Percentiles rank a stretch among this genome's conserved stretches.
phyloP scores from a whole-genome alignment of 2,797 vertebrate genomes.

The Decapterus maruadsi region DNA sequence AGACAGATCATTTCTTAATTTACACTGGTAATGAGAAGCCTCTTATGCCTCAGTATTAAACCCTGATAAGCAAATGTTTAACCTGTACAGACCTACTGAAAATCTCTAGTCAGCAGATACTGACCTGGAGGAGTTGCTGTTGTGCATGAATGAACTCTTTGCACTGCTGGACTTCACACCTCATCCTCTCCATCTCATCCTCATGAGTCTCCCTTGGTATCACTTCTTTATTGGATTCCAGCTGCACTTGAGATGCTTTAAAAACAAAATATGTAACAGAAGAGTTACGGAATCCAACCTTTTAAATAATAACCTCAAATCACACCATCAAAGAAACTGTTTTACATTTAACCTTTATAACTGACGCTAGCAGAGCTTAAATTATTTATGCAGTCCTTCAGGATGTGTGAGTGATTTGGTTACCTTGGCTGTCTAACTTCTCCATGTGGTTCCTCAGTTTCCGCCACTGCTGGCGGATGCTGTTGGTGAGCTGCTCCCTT shows the following conservation, averaged over 20 bases:
- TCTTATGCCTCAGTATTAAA: background rate
- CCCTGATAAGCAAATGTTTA: background rate
- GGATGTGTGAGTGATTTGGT: too few relatives aligned
- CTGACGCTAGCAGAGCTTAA: background rate
- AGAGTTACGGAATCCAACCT: too few relatives aligned
- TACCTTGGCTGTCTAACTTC: conserved; percentile 95
- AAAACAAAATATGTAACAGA: conserved; percentile 15
- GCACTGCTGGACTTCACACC: conserved; percentile 93
- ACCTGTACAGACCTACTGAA: background rate
- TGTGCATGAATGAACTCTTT: conserved; percentile 97
- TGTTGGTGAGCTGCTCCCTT: conserved; percentile 95
- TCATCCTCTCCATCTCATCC: conserved; percentile 91
- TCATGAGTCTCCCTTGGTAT: conserved; percentile 92
- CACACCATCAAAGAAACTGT: too few relatives aligned
- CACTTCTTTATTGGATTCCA: conserved; percentile 85
- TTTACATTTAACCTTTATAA: background rate
- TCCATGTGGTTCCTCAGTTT: conserved; percentile 95
- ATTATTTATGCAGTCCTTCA: background rate
- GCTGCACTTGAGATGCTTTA: conserved; percentile 87
- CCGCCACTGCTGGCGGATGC: conserved; percentile 97
- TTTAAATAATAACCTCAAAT: too few relatives aligned
- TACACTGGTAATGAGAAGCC: background rate
- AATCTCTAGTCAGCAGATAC: conserved; percentile 9
- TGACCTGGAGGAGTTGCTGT: conserved; percentile 95
- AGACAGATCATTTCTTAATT: conserved; percentile 5